These are phyloP conservation scores for Phoxinus dragarum DNA, from an alignment of 2,797 vertebrate species.

Conservation along the genomic window DNA sequence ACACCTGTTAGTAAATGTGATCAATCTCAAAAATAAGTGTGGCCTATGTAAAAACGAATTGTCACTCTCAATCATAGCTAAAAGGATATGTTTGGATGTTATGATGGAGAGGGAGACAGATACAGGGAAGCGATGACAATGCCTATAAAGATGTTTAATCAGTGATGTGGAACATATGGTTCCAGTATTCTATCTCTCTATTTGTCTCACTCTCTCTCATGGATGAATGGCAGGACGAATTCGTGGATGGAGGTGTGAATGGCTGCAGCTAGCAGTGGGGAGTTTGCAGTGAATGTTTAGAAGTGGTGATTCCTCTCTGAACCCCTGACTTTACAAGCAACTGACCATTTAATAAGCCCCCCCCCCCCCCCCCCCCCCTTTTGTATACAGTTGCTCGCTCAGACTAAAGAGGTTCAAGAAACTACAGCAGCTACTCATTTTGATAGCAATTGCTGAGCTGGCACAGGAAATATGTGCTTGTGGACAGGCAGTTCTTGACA, in stretches of 20 bases:
- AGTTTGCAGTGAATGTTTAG: constrained; percentile 7
- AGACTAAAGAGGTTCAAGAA: not conserved
- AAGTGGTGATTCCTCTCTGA: constrained; percentile 1
- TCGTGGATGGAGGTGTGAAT: not conserved
- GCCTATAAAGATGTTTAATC: constrained; percentile 26
- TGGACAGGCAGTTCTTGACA: not conserved
- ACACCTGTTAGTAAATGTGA: constrained; percentile 2
- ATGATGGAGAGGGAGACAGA: not conserved
- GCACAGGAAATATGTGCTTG: not conserved
- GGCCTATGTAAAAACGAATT: not conserved
- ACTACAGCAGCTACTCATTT: not conserved
- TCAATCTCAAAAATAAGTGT: constrained; percentile 7
- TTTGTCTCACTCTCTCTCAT: not conserved
- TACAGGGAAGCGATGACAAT: constrained; percentile 13
- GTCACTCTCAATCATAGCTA: not conserved
- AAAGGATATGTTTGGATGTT: not conserved
- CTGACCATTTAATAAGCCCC: not conserved
- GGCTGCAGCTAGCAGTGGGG: not conserved
- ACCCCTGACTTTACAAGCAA: not conserved
- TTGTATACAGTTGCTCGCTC: not conserved
- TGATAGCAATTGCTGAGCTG: not conserved
- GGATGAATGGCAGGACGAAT: not conserved
- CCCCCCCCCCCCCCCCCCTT: not conserved
- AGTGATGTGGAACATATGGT: constrained; percentile 9
- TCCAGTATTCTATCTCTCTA: constrained; percentile 16